phyloP scores from a whole-genome alignment of 30 jellyfish, hydroid and myxozoan genomes.

The Pseudorhiza aurosa region DNA sequence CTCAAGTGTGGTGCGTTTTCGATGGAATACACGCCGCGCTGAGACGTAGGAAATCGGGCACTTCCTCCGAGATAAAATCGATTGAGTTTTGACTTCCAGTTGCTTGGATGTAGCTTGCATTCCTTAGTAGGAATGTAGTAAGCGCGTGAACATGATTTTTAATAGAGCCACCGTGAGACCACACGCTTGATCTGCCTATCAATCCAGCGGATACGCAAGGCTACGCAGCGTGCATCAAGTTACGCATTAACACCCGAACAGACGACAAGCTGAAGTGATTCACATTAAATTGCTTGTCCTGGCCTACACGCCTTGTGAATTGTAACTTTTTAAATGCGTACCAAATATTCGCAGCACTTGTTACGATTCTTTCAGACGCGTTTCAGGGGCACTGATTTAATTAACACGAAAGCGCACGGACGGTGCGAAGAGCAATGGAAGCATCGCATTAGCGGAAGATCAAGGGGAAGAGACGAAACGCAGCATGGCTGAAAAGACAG shows the following conservation, averaged over 20 bases:
- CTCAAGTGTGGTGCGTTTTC: too few relatives aligned
- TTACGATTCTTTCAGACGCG: too few relatives aligned
- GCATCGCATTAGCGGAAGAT: too few relatives aligned
- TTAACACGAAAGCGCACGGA: too few relatives aligned
- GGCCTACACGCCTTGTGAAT: conserved; percentile 2
- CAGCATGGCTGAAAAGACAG: too few relatives aligned
- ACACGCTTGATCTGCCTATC: conserved; percentile 53
- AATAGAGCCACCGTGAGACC: conserved; percentile 69
- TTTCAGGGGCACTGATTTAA: too few relatives aligned
- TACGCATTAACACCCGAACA: neutral
- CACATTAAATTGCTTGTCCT: neutral
- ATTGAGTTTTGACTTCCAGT: neutral
- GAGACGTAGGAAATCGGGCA: too few relatives aligned
- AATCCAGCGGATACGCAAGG: conserved; percentile 61
- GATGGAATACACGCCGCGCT: neutral
- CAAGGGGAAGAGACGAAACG: too few relatives aligned
- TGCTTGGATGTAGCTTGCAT: conserved; percentile 44
- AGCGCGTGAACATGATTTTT: conserved; percentile 36
- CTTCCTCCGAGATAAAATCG: too few relatives aligned
- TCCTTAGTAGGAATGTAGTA: conserved; percentile 54
- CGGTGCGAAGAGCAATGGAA: too few relatives aligned
- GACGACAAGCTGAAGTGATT: neutral
- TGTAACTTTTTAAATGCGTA: too few relatives aligned
- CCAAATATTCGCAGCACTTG: too few relatives aligned
- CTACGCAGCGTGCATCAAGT: conserved; percentile 34